Percentiles rank a stretch among this genome's conserved stretches.
Evolutionary conservation across 2,888 invertebrate genomes (phyloP).

Genomic region (Drosophila yooni): DNA sequence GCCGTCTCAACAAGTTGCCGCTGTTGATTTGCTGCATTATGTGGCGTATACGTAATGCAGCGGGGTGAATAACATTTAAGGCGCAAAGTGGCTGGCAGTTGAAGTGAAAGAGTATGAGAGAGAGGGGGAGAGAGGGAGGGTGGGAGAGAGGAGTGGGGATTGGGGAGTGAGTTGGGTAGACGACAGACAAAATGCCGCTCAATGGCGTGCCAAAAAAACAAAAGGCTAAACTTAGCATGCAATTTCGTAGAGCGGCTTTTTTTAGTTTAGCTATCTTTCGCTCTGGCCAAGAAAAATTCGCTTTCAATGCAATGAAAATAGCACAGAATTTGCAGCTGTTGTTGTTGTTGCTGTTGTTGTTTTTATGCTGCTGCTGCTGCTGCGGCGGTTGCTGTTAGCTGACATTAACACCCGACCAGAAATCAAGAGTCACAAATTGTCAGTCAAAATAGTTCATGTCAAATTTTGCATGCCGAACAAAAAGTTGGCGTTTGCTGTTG

Average conservation of each 20-base stretch:
- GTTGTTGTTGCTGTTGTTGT: conserved; percentile 5
- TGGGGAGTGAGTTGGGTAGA: conserved; percentile 7
- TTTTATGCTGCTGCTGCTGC: not conserved
- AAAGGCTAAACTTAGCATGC: conserved; percentile 82
- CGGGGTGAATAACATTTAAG: conserved; percentile 74
- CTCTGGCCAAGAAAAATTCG: conserved; percentile 61
- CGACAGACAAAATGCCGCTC: conserved; percentile 66
- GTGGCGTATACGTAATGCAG: conserved; percentile 71
- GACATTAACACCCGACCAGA: conserved; percentile 59
- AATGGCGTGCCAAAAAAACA: conserved; percentile 79
- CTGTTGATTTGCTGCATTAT: conserved; percentile 34
- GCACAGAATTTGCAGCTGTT: conserved; percentile 41
- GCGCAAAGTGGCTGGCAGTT: conserved; percentile 16
- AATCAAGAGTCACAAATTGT: conserved; percentile 59
- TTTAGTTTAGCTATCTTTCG: conserved; percentile 1
- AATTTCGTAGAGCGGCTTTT: conserved; percentile 49
- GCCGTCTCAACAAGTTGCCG: conserved; percentile 73
- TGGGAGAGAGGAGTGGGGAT: conserved; percentile 3
- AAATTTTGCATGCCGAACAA: conserved; percentile 60
- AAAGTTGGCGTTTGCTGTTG: conserved; percentile 9
- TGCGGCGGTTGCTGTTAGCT: conserved; percentile 15
- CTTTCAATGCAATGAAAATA: conserved; percentile 78
- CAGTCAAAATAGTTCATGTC: conserved; percentile 64
- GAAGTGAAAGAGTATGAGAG: not conserved
- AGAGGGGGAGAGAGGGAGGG: not conserved